Percentiles rank a stretch among this genome's conserved stretches.
These are phyloP conservation scores for Holotrichia oblita DNA, from an alignment of 1,140 invertebrate genomes.

Conservation along the genomic window DNA sequence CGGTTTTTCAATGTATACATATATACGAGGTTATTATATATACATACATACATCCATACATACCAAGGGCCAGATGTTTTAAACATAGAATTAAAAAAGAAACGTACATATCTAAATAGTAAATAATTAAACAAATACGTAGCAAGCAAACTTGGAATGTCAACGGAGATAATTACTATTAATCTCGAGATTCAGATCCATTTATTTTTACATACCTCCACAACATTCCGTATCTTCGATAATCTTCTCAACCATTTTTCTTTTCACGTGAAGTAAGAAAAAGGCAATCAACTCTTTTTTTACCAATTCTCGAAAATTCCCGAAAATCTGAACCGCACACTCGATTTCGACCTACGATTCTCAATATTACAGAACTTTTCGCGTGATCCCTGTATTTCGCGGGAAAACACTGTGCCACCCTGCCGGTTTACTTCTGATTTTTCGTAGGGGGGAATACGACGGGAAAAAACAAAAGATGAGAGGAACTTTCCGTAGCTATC, in stretches of 20 bases:
- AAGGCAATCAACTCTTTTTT: not conserved
- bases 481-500: slow-evolving; percentile 26
- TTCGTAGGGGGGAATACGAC: not conserved
- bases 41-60: too few species aligned
- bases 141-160: too few species aligned
- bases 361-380: too few species aligned
- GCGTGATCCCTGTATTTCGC: too few species aligned
- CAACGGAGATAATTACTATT: too few species aligned
- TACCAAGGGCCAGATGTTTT: not conserved
- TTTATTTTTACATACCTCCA: not conserved
- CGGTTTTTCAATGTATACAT: slow-evolving; percentile 3
- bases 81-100: not conserved
- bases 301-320: not conserved
- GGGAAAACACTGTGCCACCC: not conserved
- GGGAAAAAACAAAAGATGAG: slow-evolving; percentile 16
- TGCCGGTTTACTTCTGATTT: not conserved
- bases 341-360: too few species aligned
- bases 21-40: not conserved
- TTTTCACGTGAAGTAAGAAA: not conserved
- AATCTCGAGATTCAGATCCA: not conserved
- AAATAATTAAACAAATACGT: too few species aligned
- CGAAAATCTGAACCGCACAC: not conserved
- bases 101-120: too few species aligned
- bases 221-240: slow-evolving; percentile 23
- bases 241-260: slow-evolving; percentile 31